A percentile compares a stretch with the other conserved stretches of the same genome.
These are phyloP conservation scores for Pachycephus smyrnensis DNA, from an alignment of 2,888 invertebrate species.

Conservation along the genomic window DNA sequence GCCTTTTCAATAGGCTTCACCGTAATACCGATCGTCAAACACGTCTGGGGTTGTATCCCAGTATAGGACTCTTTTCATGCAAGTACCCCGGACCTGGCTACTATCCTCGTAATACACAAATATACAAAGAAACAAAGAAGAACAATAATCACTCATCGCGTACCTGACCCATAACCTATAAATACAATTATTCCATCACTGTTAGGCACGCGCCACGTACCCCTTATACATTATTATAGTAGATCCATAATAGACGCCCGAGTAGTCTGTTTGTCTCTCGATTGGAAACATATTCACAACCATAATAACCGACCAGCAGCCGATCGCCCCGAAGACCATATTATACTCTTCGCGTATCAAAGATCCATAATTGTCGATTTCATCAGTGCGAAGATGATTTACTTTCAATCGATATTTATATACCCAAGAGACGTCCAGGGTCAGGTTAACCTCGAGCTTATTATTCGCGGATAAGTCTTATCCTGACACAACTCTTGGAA, in stretches of 20 bases:
- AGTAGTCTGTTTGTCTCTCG: not conserved
- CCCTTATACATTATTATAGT: not conserved
- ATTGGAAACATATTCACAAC: conserved; percentile 9
- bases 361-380: not conserved
- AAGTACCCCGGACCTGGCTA: not conserved
- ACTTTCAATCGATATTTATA: not conserved
- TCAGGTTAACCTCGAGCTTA: not conserved
- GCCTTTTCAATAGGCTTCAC: not conserved
- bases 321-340: conserved; percentile 1
- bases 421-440: not conserved
- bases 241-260: not conserved
- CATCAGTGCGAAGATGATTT: not conserved
- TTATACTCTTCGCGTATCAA: not conserved
- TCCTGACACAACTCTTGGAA: not conserved
- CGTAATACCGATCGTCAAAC: not conserved
- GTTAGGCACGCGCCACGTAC: not conserved
- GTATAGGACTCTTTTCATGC: conserved; percentile 1
- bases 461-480: not conserved
- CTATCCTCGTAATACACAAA: not conserved
- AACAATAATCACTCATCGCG: conserved; percentile 13
- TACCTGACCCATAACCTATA: not conserved
- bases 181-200: conserved; percentile 3
- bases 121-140: conserved; percentile 8
- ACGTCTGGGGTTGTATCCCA: not conserved
- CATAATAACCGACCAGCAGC: conserved; percentile 2